Conservation (phyloP, 2,888 invertebrate genomes). For the Lissocephala sabroskyi region DNA sequence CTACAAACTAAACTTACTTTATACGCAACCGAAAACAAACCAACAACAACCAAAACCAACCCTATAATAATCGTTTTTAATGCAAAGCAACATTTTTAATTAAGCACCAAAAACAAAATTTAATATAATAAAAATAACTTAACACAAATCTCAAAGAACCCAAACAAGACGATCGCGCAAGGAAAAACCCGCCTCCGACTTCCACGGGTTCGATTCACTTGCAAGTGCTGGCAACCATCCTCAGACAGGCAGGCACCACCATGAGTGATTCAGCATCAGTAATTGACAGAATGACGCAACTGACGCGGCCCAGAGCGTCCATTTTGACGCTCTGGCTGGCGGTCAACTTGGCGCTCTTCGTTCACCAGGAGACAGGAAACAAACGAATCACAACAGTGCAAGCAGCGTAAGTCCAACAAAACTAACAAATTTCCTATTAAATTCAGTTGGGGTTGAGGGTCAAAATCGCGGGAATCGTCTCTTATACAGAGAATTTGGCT, state of each 20-base stretch:
- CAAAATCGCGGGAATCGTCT: too few relatives aligned
- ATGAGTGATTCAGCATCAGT: conserved; percentile 71
- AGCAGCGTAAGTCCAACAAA: conserved; percentile 73
- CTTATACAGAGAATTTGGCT: too few relatives aligned
- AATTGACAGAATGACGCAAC: conserved; percentile 63
- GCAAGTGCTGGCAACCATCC: conserved; percentile 17
- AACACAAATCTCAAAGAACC: conserved; percentile 11
- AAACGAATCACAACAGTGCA: conserved; percentile 70
- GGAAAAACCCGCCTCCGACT: too few relatives aligned
- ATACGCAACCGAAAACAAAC: conserved; percentile 33
- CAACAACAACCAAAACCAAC: conserved; percentile 1
- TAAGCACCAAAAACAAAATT: conserved; percentile 27
- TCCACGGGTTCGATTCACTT: too few relatives aligned
- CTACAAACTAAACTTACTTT: conserved; percentile 50
- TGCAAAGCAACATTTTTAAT: conserved; percentile 35
- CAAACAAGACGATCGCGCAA: conserved; percentile 12
- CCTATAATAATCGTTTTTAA: conserved; percentile 23
- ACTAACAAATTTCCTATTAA: too few relatives aligned
- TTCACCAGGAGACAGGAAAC: conserved; percentile 69
- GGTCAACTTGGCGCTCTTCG: conserved; percentile 71
- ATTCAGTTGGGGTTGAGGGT: too few relatives aligned
- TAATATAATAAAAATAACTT: conserved; percentile 10
- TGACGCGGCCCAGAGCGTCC: conserved; percentile 67
- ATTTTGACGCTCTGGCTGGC: conserved; percentile 72
- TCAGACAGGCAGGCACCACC: conserved; percentile 44